phyloP scores from a whole-genome alignment of 2,888 invertebrate genomes.

The Selenia dentaria region DNA sequence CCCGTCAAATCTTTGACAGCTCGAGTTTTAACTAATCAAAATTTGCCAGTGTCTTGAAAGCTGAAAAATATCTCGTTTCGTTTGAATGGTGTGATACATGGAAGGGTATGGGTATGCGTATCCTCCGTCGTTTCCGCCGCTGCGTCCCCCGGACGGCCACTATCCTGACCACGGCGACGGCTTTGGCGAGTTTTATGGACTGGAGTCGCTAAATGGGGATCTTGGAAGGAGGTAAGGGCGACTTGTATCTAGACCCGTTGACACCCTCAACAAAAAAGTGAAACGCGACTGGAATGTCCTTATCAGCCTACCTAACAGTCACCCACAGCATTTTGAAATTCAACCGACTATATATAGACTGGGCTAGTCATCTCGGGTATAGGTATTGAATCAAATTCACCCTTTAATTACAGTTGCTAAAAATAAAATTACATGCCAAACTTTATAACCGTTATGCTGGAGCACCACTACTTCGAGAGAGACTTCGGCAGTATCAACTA shows the following conservation, averaged over 20 bases:
- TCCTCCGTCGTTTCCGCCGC: slow-evolving; percentile 48
- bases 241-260: neutral
- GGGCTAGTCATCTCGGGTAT: no score
- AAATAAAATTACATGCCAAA: no score
- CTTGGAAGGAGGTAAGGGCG: slow-evolving; percentile 42
- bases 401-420: no score
- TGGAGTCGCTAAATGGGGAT: slow-evolving; percentile 51
- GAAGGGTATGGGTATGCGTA: slow-evolving; percentile 65
- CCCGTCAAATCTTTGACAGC: slow-evolving; percentile 3
- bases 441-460: no score
- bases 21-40: slow-evolving; percentile 26
- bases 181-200: slow-evolving; percentile 65
- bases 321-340: no score
- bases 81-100: slow-evolving; percentile 49
- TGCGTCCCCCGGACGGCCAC: slow-evolving; percentile 47
- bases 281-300: no score
- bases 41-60: slow-evolving; percentile 41
- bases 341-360: no score
- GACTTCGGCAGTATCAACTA: no score
- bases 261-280: no score
- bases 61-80: slow-evolving; percentile 29
- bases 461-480: no score
- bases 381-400: no score
- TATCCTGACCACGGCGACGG: slow-evolving; percentile 73
- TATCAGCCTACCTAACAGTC: no score